These are phyloP conservation scores for Macrosteles quadrilineatus DNA, from an alignment of 1,140 invertebrate species.

Conservation along the genomic window DNA sequence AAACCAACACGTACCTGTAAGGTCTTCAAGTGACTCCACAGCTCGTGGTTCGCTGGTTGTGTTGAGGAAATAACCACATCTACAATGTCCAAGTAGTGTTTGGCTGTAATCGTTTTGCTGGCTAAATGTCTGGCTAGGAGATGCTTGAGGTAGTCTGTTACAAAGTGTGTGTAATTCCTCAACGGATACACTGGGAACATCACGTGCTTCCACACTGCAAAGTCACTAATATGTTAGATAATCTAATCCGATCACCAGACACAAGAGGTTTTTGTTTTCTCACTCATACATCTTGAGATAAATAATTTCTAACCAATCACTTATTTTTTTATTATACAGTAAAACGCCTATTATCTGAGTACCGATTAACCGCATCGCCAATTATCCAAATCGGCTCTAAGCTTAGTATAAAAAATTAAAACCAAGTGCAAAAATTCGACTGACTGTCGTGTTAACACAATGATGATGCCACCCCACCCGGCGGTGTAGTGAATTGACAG, in stretches of 20 bases:
- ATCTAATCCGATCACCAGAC: background rate
- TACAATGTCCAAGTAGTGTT: slow-evolving; percentile 52
- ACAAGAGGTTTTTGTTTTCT: background rate
- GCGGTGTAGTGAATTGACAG: no score
- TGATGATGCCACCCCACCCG: no score
- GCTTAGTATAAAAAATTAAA: no score
- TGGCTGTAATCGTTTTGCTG: slow-evolving; percentile 50
- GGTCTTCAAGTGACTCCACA: slow-evolving; percentile 48
- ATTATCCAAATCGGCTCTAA: no score
- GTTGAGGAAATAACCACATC: slow-evolving; percentile 51
- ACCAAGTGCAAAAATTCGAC: no score
- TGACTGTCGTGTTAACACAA: no score
- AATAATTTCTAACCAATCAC: background rate
- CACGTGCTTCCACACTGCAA: slow-evolving; percentile 74
- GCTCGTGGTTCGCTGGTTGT: slow-evolving; percentile 42
- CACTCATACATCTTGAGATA: background rate
- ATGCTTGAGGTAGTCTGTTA: slow-evolving; percentile 67
- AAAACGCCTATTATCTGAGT: background rate
- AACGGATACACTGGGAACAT: slow-evolving; percentile 75
- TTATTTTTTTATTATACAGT: background rate
- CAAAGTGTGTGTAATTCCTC: slow-evolving; percentile 69
- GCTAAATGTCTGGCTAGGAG: slow-evolving; percentile 53
- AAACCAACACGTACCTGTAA: slow-evolving; percentile 48
- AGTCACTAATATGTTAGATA: slow-evolving; percentile 31
- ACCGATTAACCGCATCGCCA: background rate